Evolutionary conservation across 2,888 invertebrate species (phyloP).

Genomic region (Galerucella calmariensis): DNA sequence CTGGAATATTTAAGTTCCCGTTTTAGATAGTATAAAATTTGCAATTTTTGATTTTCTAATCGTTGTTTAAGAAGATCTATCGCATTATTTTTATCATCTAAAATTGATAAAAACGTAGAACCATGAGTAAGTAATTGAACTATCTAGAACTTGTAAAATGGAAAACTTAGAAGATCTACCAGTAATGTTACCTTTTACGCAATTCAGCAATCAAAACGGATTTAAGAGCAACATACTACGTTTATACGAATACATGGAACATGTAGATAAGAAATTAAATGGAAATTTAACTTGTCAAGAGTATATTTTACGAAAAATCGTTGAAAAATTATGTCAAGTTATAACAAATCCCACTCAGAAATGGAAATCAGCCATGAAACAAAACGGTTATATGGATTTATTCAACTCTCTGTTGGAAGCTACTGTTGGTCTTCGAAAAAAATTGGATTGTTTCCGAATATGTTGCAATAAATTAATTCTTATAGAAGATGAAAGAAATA

Average conservation of each 20-base stretch:
- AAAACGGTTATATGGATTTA: slow-evolving; percentile 49
- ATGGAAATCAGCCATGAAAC: slow-evolving; percentile 43
- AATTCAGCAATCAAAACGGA: slow-evolving; percentile 54
- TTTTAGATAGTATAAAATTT: slow-evolving; percentile 56
- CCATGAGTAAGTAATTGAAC: slow-evolving; percentile 38
- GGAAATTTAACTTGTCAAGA: slow-evolving; percentile 51
- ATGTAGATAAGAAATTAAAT: slow-evolving; percentile 47
- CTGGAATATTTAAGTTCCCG: slow-evolving; percentile 50
- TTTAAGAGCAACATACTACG: slow-evolving; percentile 52
- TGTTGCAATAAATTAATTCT: slow-evolving; percentile 55
- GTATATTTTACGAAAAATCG: slow-evolving; percentile 51
- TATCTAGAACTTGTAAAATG: slow-evolving; percentile 55
- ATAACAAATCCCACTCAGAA: slow-evolving; percentile 30
- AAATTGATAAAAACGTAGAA: slow-evolving; percentile 47
- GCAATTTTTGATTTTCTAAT: slow-evolving; percentile 57
- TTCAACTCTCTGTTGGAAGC: slow-evolving; percentile 52
- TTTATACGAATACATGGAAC: slow-evolving; percentile 56
- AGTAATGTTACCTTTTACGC: slow-evolving; percentile 54
- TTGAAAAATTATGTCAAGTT: slow-evolving; percentile 49
- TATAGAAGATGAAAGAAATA: slow-evolving; percentile 58
- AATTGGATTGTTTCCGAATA: slow-evolving; percentile 53
- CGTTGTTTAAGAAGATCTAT: slow-evolving; percentile 54
- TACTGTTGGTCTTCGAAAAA: slow-evolving; percentile 49
- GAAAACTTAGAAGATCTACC: slow-evolving; percentile 53
- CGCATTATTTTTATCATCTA: slow-evolving; percentile 57